Percentiles rank a stretch among this genome's conserved stretches.
Conservation (phyloP, 2,113 vertebrate genomes). For the Cariama cristata region DNA sequence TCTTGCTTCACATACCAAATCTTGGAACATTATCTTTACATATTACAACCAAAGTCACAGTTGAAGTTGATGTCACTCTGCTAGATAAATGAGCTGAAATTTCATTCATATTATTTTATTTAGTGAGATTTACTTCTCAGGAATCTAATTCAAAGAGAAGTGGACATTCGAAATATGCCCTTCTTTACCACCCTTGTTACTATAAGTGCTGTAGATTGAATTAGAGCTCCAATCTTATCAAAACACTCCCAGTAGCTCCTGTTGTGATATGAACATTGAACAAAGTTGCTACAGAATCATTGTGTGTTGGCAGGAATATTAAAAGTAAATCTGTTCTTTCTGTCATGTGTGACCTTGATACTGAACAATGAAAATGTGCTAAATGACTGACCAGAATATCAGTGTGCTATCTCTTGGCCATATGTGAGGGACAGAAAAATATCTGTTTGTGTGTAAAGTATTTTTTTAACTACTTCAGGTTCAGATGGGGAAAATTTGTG, state of each 20-base stretch:
- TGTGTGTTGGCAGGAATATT: not conserved
- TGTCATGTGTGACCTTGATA: not conserved
- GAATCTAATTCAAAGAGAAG: not conserved
- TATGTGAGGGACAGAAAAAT: not conserved
- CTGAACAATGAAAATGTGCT: not conserved
- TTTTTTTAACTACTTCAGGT: not conserved
- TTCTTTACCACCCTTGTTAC: not conserved
- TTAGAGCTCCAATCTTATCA: constrained; percentile 8
- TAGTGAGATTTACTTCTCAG: not conserved
- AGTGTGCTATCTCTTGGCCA: not conserved
- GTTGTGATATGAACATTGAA: not conserved
- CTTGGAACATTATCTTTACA: not conserved
- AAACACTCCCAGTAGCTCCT: not conserved
- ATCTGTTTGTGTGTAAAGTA: not conserved
- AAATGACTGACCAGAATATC: not conserved
- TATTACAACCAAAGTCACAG: not conserved
- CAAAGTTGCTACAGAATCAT: not conserved
- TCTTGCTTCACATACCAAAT: not conserved
- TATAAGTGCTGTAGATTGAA: not conserved
- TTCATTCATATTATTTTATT: not conserved
- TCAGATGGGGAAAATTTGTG: not conserved
- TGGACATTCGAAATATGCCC: not conserved
- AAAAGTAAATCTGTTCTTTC: constrained; percentile 8
- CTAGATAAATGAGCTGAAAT: not conserved
- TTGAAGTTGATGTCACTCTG: not conserved